Evolutionary conservation across 2,113 vertebrate genomes (phyloP), one percentile per base, ranked within the genome.

Genomic region (Apteryx owenii): DNA sequence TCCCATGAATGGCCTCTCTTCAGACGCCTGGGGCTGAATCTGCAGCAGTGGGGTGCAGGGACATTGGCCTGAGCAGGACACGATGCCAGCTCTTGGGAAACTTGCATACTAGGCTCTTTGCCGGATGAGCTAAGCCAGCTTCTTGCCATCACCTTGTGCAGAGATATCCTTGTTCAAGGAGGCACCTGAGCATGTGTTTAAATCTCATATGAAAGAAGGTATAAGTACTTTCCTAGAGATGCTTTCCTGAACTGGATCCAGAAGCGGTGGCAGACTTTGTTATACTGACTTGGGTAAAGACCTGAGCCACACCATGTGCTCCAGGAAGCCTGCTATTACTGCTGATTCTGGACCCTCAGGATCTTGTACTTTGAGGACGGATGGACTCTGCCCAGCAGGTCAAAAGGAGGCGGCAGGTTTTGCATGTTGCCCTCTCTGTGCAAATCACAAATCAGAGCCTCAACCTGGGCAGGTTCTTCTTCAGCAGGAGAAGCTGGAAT

Each of bases 371-470:
- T 23, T 23, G 38, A 83, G 90, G 61, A 75, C 7, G 77, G 90
- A 92, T 95, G 96, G 92, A 88, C 77, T 42, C 90, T 96, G 92
- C 95, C 88, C 97, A 97, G 96, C 95, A 90, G 88, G 93, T 51
- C 88, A 31, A 72, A 4, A 94, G 89, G 44, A 93, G 92, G 68
- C 64, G 81, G 94, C 81, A 94, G 87, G 68, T 90, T 89, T 85
- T 46, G 20, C 65, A 50, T 1, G 0, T 64, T 93, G 86, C 62
- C 69, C 70, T 80, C 85, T 51, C 6, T 13, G 88, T 26, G 16
- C 61, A 69, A 6, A 42, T 22, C 36, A 23, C 66, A 25, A 90
- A 44, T 72, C 93, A 25, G 48, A 89, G 91, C 89, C 22, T 6
- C 87, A 85, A 71, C 87, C 95, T 78, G 91, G 93, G 94, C 95